These are phyloP conservation scores for Corythaeola cristata DNA, from an alignment of 2,113 vertebrate genomes.

Conservation along the genomic window DNA sequence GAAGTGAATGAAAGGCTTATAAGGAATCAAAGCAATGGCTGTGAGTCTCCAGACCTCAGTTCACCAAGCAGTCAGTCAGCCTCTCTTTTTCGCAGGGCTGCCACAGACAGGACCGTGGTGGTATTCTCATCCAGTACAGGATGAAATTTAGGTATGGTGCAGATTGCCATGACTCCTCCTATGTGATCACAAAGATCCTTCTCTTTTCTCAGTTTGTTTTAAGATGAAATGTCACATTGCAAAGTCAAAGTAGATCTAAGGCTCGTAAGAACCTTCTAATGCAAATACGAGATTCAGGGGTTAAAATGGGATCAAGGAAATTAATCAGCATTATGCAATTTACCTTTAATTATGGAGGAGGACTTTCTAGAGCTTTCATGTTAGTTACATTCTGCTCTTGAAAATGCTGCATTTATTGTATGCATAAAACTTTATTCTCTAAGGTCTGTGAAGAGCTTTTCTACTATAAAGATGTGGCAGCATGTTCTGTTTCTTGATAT, in stretches of 20 bases:
- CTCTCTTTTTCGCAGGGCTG: neutral
- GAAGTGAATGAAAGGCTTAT: neutral
- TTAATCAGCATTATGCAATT: neutral
- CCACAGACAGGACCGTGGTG: neutral
- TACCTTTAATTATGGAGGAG: neutral
- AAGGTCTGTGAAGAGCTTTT: neutral
- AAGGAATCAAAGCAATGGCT: neutral
- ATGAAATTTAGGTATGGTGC: neutral
- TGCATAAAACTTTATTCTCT: neutral
- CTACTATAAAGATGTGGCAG: neutral
- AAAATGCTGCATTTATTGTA: slow-evolving; percentile 6
- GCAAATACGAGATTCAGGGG: neutral
- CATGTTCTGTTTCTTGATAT: neutral
- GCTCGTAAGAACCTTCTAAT: neutral
- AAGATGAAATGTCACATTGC: neutral
- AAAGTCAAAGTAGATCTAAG: neutral
- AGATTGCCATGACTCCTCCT: neutral
- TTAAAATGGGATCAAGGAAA: neutral
- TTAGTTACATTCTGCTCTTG: slow-evolving; percentile 2
- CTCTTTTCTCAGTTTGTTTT: neutral
- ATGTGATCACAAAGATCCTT: neutral
- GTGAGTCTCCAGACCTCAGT: neutral
- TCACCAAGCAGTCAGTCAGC: neutral
- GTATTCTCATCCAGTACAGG: neutral
- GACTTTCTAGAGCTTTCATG: slow-evolving; percentile 11